Percentiles rank a stretch among this genome's conserved stretches.
Evolutionary conservation across 2,888 invertebrate genomes (phyloP).

Genomic region (Steinernema hermaphroditum): DNA sequence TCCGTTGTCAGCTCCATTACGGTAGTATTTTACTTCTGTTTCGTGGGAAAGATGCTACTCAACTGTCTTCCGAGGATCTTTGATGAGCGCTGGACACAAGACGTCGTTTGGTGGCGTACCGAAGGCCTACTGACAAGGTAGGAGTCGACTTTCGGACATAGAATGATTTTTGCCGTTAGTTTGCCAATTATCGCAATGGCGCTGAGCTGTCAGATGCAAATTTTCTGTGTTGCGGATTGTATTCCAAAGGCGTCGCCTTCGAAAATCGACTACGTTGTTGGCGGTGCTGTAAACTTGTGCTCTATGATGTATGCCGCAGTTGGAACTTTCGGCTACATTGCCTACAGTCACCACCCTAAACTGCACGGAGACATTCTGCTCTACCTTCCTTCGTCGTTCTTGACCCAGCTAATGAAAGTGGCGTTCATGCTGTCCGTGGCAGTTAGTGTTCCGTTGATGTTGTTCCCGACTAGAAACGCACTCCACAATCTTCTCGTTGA

Average conservation of each 20-base stretch:
- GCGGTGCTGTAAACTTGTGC: conserved; percentile 87
- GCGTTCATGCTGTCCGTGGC: conserved; percentile 92
- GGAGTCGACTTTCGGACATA: conserved; percentile 72
- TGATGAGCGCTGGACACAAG: conserved; percentile 51
- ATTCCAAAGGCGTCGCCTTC: conserved; percentile 77
- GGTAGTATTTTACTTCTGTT: conserved; percentile 85
- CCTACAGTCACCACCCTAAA: conserved; percentile 73
- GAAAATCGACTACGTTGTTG: conserved; percentile 84
- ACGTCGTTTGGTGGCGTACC: conserved; percentile 55
- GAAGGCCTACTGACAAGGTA: conserved; percentile 54
- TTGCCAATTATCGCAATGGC: conserved; percentile 96
- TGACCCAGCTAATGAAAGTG: conserved; percentile 86
- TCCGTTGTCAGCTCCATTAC: conserved; percentile 72
- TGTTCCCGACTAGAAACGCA: conserved; percentile 92
- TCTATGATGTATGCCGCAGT: conserved; percentile 73
- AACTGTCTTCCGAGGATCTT: conserved; percentile 49
- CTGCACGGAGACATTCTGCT: conserved; percentile 84
- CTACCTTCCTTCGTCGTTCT: conserved; percentile 73
- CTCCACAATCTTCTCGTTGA: conserved; percentile 79
- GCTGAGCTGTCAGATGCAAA: conserved; percentile 90
- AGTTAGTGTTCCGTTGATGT: conserved; percentile 92
- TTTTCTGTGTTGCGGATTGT: conserved; percentile 82
- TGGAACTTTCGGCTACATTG: conserved; percentile 74
- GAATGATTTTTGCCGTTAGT: conserved; percentile 29
- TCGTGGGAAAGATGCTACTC: conserved; percentile 70